These are phyloP conservation scores for Mugil cephalus DNA, from an alignment of 2,113 vertebrate species.

Conservation along the genomic window DNA sequence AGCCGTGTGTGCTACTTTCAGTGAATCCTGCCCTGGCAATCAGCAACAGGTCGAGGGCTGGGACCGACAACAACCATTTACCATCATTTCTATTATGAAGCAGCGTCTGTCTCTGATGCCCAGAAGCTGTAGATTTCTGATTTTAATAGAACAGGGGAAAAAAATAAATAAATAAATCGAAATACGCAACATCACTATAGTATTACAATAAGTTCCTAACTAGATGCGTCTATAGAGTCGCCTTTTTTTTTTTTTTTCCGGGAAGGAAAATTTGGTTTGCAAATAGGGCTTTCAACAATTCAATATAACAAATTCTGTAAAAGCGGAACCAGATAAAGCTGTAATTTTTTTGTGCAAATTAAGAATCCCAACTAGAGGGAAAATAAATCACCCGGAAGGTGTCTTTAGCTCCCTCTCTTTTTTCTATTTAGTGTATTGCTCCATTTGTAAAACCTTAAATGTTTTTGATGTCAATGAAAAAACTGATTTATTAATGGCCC, in stretches of 20 bases:
- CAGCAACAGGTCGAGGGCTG: too few species aligned
- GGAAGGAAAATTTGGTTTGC: background rate
- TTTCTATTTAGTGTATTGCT: background rate
- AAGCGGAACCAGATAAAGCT: conserved; percentile 4
- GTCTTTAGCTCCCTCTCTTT: background rate
- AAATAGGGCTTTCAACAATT: conserved; percentile 2
- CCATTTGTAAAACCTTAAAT: background rate
- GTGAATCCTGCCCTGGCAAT: too few species aligned
- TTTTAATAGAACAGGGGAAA: background rate
- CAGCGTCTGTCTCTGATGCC: too few species aligned
- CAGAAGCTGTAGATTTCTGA: too few species aligned
- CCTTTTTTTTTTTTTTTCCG: conserved; percentile 21
- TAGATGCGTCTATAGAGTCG: background rate
- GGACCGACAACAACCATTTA: too few species aligned
- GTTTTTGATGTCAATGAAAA: too few species aligned
- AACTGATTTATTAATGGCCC: too few species aligned
- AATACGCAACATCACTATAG: background rate
- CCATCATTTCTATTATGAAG: too few species aligned
- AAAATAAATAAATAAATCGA: background rate
- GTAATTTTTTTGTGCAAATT: conserved; percentile 45
- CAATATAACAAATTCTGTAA: background rate
- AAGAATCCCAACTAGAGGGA: conserved; percentile 8
- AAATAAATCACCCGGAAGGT: background rate
- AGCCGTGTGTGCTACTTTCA: too few species aligned
- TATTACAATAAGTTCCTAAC: background rate